Conservation (phyloP, 2,113 vertebrate genomes). For the Silurus asotus region DNA sequence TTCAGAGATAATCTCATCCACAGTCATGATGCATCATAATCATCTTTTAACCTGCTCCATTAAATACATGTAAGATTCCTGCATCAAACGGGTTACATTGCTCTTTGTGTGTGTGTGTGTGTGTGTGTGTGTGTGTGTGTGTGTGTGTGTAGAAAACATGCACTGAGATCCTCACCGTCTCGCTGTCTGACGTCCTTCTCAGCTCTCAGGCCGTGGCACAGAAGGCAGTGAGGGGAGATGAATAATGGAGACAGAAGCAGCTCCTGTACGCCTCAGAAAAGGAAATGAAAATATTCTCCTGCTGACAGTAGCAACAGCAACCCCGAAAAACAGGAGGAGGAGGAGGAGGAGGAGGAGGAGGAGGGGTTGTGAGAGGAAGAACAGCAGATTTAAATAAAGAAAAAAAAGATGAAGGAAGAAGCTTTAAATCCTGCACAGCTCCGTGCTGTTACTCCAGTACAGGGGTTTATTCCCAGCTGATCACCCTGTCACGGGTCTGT, state of each 20-base stretch:
- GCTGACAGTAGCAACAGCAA: slow-evolving; percentile 36
- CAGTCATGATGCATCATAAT: not conserved
- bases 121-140: slow-evolving; percentile 6
- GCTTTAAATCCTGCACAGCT: slow-evolving; percentile 16
- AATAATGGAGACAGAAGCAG: slow-evolving; percentile 20
- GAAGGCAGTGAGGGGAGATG: not conserved
- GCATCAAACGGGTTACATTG: not conserved
- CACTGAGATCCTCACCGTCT: slow-evolving; percentile 25
- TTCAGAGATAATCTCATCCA: not conserved
- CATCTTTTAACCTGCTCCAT: not conserved
- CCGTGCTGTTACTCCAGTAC: not conserved
- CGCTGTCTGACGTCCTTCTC: not conserved
- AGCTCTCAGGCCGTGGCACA: not conserved
- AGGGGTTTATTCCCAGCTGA: slow-evolving; percentile 9
- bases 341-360: slow-evolving; percentile 4
- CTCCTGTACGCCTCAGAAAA: slow-evolving; percentile 1
- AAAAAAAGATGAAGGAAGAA: slow-evolving; percentile 1
- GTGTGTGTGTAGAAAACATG: not conserved
- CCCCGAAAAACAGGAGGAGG: not conserved
- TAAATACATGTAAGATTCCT: not conserved
- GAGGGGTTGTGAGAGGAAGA: slow-evolving; percentile 13
- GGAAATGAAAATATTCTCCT: slow-evolving; percentile 31
- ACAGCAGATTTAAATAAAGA: not conserved
- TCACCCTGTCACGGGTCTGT: slow-evolving; percentile 10
- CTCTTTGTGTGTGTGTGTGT: not conserved